Conservation (phyloP, 1,140 invertebrate genomes). For the Tetraneura akinire region DNA sequence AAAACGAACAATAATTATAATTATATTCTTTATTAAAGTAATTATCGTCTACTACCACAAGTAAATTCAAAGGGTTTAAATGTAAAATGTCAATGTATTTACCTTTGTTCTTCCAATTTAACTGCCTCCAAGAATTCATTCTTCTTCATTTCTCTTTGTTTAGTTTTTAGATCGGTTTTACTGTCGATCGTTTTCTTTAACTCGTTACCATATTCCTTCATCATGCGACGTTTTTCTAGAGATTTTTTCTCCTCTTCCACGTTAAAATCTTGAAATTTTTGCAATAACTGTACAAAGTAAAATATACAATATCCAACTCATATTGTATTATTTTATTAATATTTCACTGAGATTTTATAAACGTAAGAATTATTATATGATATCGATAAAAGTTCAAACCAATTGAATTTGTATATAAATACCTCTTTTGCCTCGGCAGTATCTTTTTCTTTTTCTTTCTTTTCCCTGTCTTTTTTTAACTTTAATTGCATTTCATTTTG, state of each 20-base stretch:
- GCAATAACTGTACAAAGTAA: too few relatives aligned
- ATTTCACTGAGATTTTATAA: not conserved
- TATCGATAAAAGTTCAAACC: too few relatives aligned
- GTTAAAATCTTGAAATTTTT: not conserved
- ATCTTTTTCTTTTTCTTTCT: constrained; percentile 27
- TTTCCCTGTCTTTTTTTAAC: not conserved
- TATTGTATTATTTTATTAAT: too few relatives aligned
- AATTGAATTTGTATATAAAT: not conserved
- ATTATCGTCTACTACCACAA: too few relatives aligned
- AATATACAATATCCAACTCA: too few relatives aligned
- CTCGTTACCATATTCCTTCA: constrained; percentile 17
- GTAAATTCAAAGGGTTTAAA: not conserved
- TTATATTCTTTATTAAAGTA: too few relatives aligned
- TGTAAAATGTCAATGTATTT: not conserved
- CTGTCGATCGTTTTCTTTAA: not conserved
- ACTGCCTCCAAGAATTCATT: not conserved
- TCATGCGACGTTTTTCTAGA: not conserved
- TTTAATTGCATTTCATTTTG: constrained; percentile 19
- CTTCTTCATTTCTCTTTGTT: not conserved
- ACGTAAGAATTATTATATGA: not conserved
- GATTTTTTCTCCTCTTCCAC: not conserved
- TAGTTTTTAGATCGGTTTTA: not conserved
- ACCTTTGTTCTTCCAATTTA: not conserved
- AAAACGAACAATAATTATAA: too few relatives aligned
- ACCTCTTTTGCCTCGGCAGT: not conserved